Evolutionary conservation across 2,113 vertebrate genomes (phyloP).

Genomic region (Rhodinocichla rosea): DNA sequence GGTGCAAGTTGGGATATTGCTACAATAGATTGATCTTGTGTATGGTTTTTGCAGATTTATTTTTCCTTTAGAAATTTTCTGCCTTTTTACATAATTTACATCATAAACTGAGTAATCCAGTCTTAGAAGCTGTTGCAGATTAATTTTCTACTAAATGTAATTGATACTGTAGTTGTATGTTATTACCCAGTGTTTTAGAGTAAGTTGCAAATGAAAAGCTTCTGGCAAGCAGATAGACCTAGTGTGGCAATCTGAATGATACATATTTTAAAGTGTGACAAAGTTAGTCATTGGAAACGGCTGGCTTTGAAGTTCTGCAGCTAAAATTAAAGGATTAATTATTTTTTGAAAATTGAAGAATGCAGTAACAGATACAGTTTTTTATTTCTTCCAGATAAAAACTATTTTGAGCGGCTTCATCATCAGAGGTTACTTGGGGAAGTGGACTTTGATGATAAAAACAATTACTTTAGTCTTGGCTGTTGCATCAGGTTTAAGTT

Average conservation of each 20-base stretch:
- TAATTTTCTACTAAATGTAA: not conserved
- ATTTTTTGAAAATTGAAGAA: conserved; percentile 11
- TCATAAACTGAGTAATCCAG: not conserved
- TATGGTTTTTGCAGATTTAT: not conserved
- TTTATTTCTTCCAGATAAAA: conserved; percentile 86
- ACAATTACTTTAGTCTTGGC: conserved; percentile 96
- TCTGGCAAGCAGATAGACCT: not conserved
- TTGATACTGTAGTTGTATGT: not conserved
- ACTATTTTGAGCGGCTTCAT: conserved; percentile 99
- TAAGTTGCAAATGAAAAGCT: not conserved
- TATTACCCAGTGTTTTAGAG: not conserved
- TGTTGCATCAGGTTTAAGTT: conserved; percentile 95
- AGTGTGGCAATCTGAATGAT: not conserved
- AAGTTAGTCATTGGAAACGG: not conserved
- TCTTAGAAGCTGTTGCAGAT: not conserved
- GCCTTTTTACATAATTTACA: not conserved
- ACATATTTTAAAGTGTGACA: not conserved
- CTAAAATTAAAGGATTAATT: not conserved
- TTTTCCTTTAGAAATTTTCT: not conserved
- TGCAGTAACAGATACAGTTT: not conserved
- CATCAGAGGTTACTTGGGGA: conserved; percentile 97
- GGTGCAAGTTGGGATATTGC: not conserved
- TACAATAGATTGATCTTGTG: not conserved
- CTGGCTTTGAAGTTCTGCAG: not conserved
- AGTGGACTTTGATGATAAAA: conserved; percentile 99